These are phyloP conservation scores for Lamproptera curius DNA, from an alignment of 2,888 invertebrate genomes.

Conservation along the genomic window DNA sequence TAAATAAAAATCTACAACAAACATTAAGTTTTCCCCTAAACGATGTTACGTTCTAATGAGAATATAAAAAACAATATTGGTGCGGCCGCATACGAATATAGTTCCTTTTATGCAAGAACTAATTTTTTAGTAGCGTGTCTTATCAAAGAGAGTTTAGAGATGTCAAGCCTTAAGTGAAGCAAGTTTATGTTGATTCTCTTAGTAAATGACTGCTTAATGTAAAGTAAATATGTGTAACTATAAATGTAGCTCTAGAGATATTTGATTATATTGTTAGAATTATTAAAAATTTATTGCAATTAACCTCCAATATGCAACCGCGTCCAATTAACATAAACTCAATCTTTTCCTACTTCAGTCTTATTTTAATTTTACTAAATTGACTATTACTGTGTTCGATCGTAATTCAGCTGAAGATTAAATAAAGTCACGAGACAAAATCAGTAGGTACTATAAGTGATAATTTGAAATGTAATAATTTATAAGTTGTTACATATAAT, in stretches of 20 bases:
- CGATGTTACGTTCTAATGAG: constrained; percentile 6
- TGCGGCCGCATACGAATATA: constrained; percentile 2
- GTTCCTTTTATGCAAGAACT: background rate
- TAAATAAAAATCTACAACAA: constrained; percentile 8
- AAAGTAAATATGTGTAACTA: background rate
- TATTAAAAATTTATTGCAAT: background rate
- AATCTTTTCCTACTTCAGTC: constrained; percentile 60
- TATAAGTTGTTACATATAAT: too few relatives aligned
- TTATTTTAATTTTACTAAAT: constrained; percentile 66
- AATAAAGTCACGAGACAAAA: too few relatives aligned
- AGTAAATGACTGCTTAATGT: background rate
- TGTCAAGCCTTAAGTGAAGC: background rate
- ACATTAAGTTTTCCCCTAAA: constrained; percentile 13
- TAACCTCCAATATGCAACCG: background rate
- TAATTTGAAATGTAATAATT: too few relatives aligned
- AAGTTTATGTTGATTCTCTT: too few relatives aligned
- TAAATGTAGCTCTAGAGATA: too few relatives aligned
- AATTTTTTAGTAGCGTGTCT: background rate
- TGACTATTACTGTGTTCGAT: constrained; percentile 49
- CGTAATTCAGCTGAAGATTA: constrained; percentile 3
- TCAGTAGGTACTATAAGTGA: too few relatives aligned
- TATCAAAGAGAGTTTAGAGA: background rate
- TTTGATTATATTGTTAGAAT: too few relatives aligned
- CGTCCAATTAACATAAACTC: constrained; percentile 24
- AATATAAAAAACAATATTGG: background rate